Conservation (phyloP, 1,140 invertebrate genomes). For the Trichonephila clavipes region DNA sequence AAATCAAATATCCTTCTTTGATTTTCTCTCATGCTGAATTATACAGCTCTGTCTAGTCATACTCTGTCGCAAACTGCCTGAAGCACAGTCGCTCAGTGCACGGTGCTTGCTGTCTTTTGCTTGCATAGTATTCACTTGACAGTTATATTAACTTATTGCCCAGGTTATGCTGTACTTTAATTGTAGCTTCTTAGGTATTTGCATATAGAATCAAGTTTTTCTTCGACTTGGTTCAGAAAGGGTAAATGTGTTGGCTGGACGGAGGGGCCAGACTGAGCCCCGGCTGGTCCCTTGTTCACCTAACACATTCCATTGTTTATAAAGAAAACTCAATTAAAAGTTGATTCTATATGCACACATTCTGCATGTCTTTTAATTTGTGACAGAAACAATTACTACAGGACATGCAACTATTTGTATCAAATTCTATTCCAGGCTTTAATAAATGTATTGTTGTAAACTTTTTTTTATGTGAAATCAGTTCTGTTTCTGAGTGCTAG, state of each 20-base stretch:
- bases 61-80: slow-evolving; percentile 70
- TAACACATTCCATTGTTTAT: slow-evolving; percentile 41
- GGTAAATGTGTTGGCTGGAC: slow-evolving; percentile 53
- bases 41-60: slow-evolving; percentile 77
- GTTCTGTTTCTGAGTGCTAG: slow-evolving; percentile 74
- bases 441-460: slow-evolving; percentile 75
- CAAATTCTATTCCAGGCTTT: slow-evolving; percentile 75
- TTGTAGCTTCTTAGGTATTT: slow-evolving; percentile 63
- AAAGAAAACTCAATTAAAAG: background rate
- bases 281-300: slow-evolving; percentile 63
- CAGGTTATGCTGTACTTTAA: slow-evolving; percentile 65
- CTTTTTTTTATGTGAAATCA: slow-evolving; percentile 59
- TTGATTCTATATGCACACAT: slow-evolving; percentile 49
- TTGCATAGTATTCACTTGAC: slow-evolving; percentile 76
- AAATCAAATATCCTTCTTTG: slow-evolving; percentile 55
- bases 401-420: slow-evolving; percentile 67
- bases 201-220: slow-evolving; percentile 60
- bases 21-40: slow-evolving; percentile 63
- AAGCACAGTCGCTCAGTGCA: slow-evolving; percentile 73
- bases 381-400: slow-evolving; percentile 41
- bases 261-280: slow-evolving; percentile 69
- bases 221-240: background rate
- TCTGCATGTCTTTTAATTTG: slow-evolving; percentile 69
- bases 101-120: slow-evolving; percentile 75
- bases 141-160: slow-evolving; percentile 74